phyloP scores from a whole-genome alignment of 2,113 vertebrate species.

The Sebastes schlegelii region DNA sequence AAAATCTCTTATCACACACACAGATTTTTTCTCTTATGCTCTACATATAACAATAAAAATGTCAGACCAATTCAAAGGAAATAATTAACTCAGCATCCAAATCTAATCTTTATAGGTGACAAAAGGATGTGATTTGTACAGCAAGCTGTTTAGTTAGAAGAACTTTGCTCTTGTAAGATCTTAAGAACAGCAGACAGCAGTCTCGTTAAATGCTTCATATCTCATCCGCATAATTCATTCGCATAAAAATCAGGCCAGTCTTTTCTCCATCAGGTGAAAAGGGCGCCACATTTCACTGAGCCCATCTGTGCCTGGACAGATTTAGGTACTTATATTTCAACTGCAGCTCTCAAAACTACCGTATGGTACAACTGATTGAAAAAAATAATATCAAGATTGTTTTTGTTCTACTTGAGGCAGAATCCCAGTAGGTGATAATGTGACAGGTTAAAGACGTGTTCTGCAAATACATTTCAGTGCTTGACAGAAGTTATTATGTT shows the following conservation, averaged over 20 bases:
- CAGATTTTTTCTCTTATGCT: neutral
- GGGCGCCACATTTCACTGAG: conserved; percentile 1
- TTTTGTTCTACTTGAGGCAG: neutral
- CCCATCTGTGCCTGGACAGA: conserved; percentile 21
- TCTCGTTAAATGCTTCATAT: neutral
- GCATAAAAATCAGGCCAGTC: conserved; percentile 7
- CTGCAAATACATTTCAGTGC: neutral
- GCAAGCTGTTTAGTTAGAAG: neutral
- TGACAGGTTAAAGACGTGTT: conserved; percentile 15
- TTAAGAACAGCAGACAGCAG: conserved; percentile 12
- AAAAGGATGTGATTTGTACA: neutral
- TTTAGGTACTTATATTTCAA: neutral
- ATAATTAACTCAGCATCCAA: neutral
- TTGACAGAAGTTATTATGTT: conserved; percentile 12
- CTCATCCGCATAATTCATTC: neutral
- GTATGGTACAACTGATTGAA: neutral
- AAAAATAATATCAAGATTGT: neutral
- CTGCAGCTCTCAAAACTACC: neutral
- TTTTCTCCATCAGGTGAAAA: neutral
- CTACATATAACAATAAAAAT: neutral
- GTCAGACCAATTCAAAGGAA: neutral
- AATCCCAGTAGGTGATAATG: neutral
- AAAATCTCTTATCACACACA: neutral
- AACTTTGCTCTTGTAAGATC: neutral
- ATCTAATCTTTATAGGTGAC: neutral